These are phyloP conservation scores for Lophura nycthemera DNA, from an alignment of 2,113 vertebrate species.

Conservation along the genomic window DNA sequence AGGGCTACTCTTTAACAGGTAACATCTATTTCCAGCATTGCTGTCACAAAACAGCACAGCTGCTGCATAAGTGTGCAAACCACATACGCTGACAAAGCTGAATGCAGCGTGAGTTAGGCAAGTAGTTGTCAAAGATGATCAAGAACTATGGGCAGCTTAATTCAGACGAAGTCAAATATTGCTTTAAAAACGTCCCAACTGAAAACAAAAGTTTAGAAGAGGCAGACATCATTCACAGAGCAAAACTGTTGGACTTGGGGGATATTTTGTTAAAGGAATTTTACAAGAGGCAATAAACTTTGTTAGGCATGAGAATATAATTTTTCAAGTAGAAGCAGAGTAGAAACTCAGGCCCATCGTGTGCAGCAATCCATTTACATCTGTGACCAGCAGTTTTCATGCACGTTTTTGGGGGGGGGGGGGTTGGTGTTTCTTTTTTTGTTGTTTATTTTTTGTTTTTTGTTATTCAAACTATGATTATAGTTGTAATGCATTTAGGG, in stretches of 20 bases:
- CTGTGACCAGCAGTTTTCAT: neutral
- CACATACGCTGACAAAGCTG: neutral
- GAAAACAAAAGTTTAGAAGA: neutral
- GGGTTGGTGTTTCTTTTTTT: neutral
- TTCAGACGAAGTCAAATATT: neutral
- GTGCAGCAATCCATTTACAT: neutral
- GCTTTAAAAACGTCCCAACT: neutral
- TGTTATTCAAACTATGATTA: neutral
- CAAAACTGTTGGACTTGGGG: neutral
- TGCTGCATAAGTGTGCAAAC: neutral
- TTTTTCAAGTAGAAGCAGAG: neutral
- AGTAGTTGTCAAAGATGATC: constrained; percentile 14
- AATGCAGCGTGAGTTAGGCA: neutral
- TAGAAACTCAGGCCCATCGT: neutral
- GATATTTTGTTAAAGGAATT: neutral
- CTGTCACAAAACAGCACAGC: neutral
- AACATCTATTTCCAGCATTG: neutral
- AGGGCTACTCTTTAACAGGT: neutral
- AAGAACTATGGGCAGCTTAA: constrained; percentile 26
- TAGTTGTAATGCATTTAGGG: neutral
- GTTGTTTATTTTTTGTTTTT: neutral
- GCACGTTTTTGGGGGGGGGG: too few species aligned
- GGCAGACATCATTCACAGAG: neutral
- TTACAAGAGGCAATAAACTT: neutral
- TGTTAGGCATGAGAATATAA: neutral